phyloP scores from a whole-genome alignment of 92 coral and sea anemone species.

The Porites evermanni region DNA sequence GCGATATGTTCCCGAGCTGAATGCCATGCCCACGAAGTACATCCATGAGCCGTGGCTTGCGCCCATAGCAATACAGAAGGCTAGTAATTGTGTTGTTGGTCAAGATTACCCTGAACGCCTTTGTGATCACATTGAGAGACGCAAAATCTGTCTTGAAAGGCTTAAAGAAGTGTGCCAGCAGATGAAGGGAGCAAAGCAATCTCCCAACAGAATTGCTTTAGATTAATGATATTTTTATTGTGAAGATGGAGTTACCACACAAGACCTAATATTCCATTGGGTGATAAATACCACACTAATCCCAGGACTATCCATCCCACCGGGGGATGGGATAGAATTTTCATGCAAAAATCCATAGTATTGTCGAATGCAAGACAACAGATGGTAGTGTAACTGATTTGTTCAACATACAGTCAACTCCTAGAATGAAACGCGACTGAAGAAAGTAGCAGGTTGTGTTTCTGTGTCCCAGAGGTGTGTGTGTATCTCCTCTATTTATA shows the following conservation, averaged over 20 bases:
- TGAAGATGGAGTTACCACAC: neutral
- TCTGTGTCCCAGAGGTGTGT: too few relatives aligned
- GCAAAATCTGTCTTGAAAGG: slow-evolving; percentile 69
- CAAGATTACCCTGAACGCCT: slow-evolving; percentile 84
- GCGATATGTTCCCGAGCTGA: slow-evolving; percentile 89
- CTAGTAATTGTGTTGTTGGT: slow-evolving; percentile 85
- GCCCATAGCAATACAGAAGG: slow-evolving; percentile 74
- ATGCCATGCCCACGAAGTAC: slow-evolving; percentile 84
- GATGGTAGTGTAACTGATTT: too few relatives aligned
- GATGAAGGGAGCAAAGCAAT: slow-evolving; percentile 22
- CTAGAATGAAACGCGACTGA: too few relatives aligned
- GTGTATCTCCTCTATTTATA: too few relatives aligned
- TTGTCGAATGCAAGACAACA: too few relatives aligned
- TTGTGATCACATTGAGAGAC: slow-evolving; percentile 72
- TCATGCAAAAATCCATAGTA: neutral
- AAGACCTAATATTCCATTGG: neutral
- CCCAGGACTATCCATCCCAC: too few relatives aligned
- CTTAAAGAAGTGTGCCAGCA: slow-evolving; percentile 73
- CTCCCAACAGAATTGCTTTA: neutral
- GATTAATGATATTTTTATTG: neutral
- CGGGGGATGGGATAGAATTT: neutral
- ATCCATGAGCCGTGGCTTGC: slow-evolving; percentile 93
- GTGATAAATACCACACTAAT: neutral
- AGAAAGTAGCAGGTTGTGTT: too few relatives aligned
- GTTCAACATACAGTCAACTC: too few relatives aligned